These are phyloP conservation scores for Platyrinchus mystaceus DNA, from an alignment of 2,797 vertebrate genomes.

Conservation along the genomic window DNA sequence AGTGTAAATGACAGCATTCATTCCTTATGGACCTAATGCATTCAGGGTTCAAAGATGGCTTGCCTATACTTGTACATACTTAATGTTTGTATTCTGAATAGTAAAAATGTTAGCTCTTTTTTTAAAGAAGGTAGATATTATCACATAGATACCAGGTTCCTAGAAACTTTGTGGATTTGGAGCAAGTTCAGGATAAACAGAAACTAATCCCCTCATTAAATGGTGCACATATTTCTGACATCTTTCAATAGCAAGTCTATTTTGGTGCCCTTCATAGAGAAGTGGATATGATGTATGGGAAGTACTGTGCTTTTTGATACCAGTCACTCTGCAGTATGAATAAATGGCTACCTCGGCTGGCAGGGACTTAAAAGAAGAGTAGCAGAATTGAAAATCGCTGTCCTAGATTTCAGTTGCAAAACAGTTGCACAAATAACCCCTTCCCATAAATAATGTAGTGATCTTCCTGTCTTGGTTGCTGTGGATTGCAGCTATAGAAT, in stretches of 20 bases:
- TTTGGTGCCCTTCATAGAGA: neutral
- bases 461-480: conserved; percentile 33
- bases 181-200: neutral
- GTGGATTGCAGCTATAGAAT: conserved; percentile 35
- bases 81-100: neutral
- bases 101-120: neutral
- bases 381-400: neutral
- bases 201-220: neutral
- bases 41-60: neutral
- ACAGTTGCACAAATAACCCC: conserved; percentile 53
- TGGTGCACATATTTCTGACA: neutral
- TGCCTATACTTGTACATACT: neutral
- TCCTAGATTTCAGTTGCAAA: conserved; percentile 57
- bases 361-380: neutral
- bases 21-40: neutral
- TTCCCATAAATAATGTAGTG: conserved; percentile 65
- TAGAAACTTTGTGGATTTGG: neutral
- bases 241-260: neutral
- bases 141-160: neutral
- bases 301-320: neutral
- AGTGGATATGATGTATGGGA: neutral
- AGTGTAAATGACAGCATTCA: neutral
- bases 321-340: neutral
- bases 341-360: neutral
- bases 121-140: neutral